phyloP scores from a whole-genome alignment of 2,888 invertebrate species.

The Leistus spinibarbis region DNA sequence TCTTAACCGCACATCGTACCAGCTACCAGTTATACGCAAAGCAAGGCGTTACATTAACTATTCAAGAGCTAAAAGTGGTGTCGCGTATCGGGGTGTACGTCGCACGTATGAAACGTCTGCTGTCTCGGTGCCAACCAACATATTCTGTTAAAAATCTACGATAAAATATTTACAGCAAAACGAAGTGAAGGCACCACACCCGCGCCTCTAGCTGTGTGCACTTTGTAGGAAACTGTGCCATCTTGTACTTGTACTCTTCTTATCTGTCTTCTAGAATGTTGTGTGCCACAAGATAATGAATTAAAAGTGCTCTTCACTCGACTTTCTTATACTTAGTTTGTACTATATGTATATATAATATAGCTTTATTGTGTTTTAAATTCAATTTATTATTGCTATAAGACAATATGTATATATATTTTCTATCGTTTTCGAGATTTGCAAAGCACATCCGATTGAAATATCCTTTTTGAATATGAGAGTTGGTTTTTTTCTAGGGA shows the following conservation, averaged over 20 bases:
- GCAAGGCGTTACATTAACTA: slow-evolving; percentile 33
- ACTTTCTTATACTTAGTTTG: no score
- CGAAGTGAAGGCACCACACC: background rate
- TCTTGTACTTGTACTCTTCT: background rate
- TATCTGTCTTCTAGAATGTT: background rate
- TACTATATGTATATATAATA: no score
- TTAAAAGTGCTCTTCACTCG: no score
- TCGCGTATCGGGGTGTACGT: slow-evolving; percentile 30
- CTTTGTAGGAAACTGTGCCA: background rate
- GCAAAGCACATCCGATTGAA: no score
- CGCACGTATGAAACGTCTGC: background rate
- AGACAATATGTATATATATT: no score
- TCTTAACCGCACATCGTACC: slow-evolving; percentile 11
- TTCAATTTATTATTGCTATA: no score
- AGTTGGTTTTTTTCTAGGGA: no score
- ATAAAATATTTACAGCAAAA: slow-evolving; percentile 35
- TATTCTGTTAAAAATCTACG: slow-evolving; percentile 38
- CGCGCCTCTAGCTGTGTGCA: background rate
- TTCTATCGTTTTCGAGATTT: no score
- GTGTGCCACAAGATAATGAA: background rate
- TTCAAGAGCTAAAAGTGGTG: slow-evolving; percentile 36
- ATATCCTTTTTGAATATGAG: no score
- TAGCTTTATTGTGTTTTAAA: no score
- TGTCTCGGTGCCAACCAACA: background rate
- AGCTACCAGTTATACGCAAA: slow-evolving; percentile 14